phyloP scores from a whole-genome alignment of 53 echinoderm and acorn worm species.

The Arbacia lixula region DNA sequence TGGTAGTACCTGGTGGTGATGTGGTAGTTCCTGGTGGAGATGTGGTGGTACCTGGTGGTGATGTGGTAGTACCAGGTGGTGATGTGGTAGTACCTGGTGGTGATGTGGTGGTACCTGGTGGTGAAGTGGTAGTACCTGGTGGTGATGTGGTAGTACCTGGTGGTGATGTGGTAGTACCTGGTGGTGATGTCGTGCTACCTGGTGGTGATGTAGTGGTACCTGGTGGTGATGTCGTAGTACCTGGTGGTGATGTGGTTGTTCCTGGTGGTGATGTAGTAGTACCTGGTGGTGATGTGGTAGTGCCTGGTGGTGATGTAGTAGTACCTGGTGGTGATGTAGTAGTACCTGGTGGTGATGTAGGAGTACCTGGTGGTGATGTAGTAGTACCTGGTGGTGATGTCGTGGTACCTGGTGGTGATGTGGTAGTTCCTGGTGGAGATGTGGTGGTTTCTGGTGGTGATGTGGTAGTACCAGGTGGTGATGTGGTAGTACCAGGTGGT shows the following conservation, averaged over 20 bases:
- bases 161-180: constrained; percentile 9
- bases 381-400: constrained; percentile 6
- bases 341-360: background rate
- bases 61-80: background rate
- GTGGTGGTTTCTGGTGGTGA: background rate
- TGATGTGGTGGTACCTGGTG: constrained; percentile 16
- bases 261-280: background rate
- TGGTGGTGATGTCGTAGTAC: background rate
- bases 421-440: background rate
- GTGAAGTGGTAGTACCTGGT: background rate
- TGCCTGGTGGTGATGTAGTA: background rate
- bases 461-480: background rate
- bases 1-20: background rate
- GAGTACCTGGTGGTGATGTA: constrained; percentile 4
- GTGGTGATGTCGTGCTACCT: background rate
- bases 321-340: constrained; percentile 10
- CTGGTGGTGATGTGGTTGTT: background rate
- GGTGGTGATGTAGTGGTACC: background rate
- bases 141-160: background rate
- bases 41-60: constrained; percentile 3
- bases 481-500: background rate
- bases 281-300: background rate
- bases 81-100: constrained; percentile 23
- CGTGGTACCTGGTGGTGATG: constrained; percentile 11
- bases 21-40: background rate